Percentiles rank a stretch among this genome's conserved stretches.
These are phyloP conservation scores for Clanis bilineata DNA, from an alignment of 2,888 invertebrate genomes.

Conservation along the genomic window DNA sequence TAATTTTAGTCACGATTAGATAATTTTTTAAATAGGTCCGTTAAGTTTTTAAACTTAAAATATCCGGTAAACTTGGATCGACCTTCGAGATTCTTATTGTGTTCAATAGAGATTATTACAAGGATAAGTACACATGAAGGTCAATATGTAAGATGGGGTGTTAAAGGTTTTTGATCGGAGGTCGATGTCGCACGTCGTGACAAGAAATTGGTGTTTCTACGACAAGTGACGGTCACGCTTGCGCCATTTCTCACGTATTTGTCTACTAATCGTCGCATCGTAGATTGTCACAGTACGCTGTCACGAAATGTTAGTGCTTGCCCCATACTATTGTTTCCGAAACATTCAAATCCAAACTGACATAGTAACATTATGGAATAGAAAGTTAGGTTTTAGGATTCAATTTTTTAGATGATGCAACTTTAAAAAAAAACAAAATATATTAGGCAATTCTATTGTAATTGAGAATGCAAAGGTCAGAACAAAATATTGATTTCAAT, in stretches of 20 bases:
- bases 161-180: too few relatives aligned
- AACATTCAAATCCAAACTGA: background rate
- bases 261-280: slow-evolving; percentile 17
- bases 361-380: slow-evolving; percentile 6
- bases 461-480: background rate
- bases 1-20: too few relatives aligned
- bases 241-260: slow-evolving; percentile 10
- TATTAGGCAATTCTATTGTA: background rate
- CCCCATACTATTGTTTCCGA: slow-evolving; percentile 36
- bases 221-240: slow-evolving; percentile 13
- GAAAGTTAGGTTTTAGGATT: slow-evolving; percentile 1
- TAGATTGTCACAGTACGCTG: slow-evolving; percentile 22
- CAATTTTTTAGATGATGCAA: background rate
- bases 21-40: too few relatives aligned
- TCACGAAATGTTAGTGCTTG: slow-evolving; percentile 36
- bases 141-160: too few relatives aligned
- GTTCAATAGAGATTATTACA: too few relatives aligned
- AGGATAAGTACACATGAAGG: too few relatives aligned
- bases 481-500: background rate
- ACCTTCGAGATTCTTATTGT: too few relatives aligned
- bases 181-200: background rate
- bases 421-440: too few relatives aligned
- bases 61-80: too few relatives aligned
- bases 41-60: too few relatives aligned
- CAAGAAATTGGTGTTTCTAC: background rate